phyloP scores from a whole-genome alignment of 2,888 invertebrate species.

The Drepanosiphum platanoidis region DNA sequence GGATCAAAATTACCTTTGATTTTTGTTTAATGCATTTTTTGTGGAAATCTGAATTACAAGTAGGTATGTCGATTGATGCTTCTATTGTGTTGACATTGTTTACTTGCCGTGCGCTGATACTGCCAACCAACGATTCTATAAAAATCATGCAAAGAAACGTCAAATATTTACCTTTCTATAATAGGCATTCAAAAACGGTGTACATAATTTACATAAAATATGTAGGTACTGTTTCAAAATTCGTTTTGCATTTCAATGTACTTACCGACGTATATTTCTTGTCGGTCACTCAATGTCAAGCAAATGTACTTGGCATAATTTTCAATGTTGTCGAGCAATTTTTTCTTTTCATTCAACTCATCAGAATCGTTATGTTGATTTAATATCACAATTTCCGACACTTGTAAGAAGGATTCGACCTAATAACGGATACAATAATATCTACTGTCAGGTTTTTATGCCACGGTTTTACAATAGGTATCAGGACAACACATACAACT shows the following conservation, averaged over 20 bases:
- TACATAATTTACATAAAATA: not conserved
- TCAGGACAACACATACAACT: constrained; percentile 6
- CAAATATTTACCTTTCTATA: not conserved
- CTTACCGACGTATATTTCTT: constrained; percentile 55
- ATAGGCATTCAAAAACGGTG: not conserved
- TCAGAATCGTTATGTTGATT: not conserved
- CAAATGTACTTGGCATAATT: constrained; percentile 41
- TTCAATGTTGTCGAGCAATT: constrained; percentile 25
- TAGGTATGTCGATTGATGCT: constrained; percentile 7
- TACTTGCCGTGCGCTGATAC: constrained; percentile 34
- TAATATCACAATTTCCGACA: constrained; percentile 42
- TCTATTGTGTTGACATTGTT: constrained; percentile 9
- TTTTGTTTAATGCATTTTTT: constrained; percentile 57
- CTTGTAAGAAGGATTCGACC: constrained; percentile 43
- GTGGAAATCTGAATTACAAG: constrained; percentile 39
- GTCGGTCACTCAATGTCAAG: constrained; percentile 26
- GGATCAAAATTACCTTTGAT: constrained; percentile 39
- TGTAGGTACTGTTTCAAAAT: not conserved
- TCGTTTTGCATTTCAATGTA: not conserved
- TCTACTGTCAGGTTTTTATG: not conserved
- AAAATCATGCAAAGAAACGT: not conserved
- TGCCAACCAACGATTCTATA: constrained; percentile 50
- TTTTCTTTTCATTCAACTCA: constrained; percentile 46
- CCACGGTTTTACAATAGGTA: not conserved
- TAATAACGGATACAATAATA: constrained; percentile 13